phyloP scores from a whole-genome alignment of 2,888 invertebrate genomes.

The Dioctria rufipes region DNA sequence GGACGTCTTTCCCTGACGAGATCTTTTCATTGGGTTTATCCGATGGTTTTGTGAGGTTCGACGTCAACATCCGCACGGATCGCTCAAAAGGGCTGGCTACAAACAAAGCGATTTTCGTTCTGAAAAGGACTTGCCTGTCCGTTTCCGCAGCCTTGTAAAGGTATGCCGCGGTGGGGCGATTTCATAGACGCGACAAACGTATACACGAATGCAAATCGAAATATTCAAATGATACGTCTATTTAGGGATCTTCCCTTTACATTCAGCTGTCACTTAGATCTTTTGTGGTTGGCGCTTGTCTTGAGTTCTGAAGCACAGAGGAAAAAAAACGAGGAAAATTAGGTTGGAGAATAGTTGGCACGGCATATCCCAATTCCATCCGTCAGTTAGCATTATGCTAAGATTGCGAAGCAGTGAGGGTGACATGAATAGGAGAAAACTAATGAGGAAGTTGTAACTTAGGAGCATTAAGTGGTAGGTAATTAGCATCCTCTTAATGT shows the following conservation, averaged over 20 bases:
- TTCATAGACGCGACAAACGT: background rate
- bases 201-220: constrained; percentile 29
- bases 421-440: constrained; percentile 25
- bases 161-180: background rate
- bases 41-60: constrained; percentile 37
- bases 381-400: too few relatives aligned
- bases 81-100: background rate
- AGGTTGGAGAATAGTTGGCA: constrained; percentile 7
- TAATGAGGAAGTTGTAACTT: constrained; percentile 45
- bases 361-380: background rate
- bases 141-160: constrained; percentile 14
- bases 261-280: constrained; percentile 19
- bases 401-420: too few relatives aligned
- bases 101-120: constrained; percentile 10
- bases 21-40: constrained; percentile 41
- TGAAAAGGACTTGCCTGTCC: constrained; percentile 17
- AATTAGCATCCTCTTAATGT: too few relatives aligned
- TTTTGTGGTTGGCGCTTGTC: constrained; percentile 24
- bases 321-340: constrained; percentile 13
- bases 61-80: constrained; percentile 49
- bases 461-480: background rate
- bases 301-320: background rate
- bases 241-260: constrained; percentile 32
- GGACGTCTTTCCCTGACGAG: constrained; percentile 24
- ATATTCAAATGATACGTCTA: constrained; percentile 47